A percentile compares a stretch with the other conserved stretches of the same genome.
These are phyloP conservation scores for Natrix natrix DNA, from an alignment of 2,797 vertebrate species.

Conservation along the genomic window DNA sequence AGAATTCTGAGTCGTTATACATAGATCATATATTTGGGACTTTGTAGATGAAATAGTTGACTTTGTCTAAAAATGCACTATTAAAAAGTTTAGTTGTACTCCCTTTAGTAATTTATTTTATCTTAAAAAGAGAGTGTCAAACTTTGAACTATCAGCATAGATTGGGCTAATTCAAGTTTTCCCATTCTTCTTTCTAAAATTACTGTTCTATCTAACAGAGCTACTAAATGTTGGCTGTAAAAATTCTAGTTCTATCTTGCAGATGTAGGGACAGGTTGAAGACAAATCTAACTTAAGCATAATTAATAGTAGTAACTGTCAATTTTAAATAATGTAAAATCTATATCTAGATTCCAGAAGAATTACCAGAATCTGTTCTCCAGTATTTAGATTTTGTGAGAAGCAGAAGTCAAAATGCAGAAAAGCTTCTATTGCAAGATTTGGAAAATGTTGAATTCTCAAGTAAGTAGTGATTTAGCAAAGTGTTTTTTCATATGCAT, in stretches of 20 bases:
- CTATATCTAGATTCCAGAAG: conserved; percentile 65
- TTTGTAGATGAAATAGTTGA: background rate
- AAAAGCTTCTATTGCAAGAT: conserved; percentile 79
- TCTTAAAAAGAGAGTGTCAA: background rate
- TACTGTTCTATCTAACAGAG: background rate
- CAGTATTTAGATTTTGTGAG: conserved; percentile 79
- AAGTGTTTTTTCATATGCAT: background rate
- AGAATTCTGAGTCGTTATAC: background rate
- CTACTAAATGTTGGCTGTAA: background rate
- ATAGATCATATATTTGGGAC: background rate
- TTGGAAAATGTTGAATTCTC: conserved; percentile 64
- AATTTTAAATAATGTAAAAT: background rate
- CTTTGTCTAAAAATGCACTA: background rate
- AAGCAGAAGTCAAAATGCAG: conserved; percentile 73
- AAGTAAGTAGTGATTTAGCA: conserved; percentile 55
- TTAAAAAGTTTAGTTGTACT: background rate
- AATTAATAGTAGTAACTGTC: background rate
- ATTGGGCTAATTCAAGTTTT: background rate
- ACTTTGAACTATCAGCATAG: background rate
- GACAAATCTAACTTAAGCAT: background rate
- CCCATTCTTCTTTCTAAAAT: background rate
- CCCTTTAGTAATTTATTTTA: background rate
- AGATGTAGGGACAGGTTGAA: background rate
- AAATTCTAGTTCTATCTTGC: background rate
- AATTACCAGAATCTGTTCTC: conserved; percentile 79